A percentile compares a stretch with the other conserved stretches of the same genome.
phyloP scores from a whole-genome alignment of 2,113 vertebrate species.

The Oncorhynchus kisutch region DNA sequence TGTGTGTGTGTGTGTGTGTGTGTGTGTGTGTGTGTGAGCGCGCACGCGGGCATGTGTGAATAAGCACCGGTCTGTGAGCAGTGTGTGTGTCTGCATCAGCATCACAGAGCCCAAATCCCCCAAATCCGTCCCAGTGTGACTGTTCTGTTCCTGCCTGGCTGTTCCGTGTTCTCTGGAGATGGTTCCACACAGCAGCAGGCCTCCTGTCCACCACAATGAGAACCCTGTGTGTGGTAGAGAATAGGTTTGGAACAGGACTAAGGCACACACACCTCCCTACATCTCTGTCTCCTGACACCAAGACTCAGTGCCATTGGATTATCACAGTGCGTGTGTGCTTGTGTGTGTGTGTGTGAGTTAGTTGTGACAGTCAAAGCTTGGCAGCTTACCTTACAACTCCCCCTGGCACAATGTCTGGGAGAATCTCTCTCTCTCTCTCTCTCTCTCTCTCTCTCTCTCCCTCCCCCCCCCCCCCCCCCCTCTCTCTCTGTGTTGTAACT shows the following conservation, averaged over 20 bases:
- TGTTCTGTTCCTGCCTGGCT: slow-evolving; percentile 47
- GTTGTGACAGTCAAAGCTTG: background rate
- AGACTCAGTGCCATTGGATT: background rate
- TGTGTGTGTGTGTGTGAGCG: slow-evolving; percentile 20
- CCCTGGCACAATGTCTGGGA: background rate
- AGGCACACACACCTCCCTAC: background rate
- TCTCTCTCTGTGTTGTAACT: too few species aligned
- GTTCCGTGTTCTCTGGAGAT: slow-evolving; percentile 37
- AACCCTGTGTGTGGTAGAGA: slow-evolving; percentile 1
- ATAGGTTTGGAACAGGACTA: background rate
- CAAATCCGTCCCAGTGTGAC: slow-evolving; percentile 63
- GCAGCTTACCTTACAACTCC: background rate
- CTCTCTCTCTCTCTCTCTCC: background rate
- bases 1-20: slow-evolving; percentile 28
- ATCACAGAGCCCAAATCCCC: slow-evolving; percentile 38
- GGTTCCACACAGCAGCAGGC: slow-evolving; percentile 47
- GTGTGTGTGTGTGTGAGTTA: slow-evolving; percentile 1
- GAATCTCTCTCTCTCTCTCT: background rate
- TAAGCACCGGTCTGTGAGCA: background rate
- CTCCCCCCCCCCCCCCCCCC: too few species aligned
- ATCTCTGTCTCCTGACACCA: background rate
- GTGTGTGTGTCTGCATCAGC: slow-evolving; percentile 16
- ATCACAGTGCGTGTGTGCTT: background rate
- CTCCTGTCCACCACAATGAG: slow-evolving; percentile 32
- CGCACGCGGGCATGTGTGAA: background rate